phyloP scores from a whole-genome alignment of 2,797 vertebrate genomes.

The Platalea minor region DNA sequence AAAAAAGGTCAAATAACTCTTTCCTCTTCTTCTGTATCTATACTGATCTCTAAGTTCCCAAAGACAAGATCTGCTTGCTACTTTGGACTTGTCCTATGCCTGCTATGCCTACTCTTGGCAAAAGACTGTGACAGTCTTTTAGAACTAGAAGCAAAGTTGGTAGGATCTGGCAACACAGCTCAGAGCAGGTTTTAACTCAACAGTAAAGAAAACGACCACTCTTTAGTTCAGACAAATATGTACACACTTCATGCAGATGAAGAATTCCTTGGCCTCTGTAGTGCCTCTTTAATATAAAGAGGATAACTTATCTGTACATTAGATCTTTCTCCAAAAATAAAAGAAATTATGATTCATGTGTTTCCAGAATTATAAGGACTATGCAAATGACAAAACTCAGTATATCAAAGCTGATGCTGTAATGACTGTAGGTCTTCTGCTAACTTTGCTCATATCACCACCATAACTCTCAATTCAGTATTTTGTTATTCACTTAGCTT shows the following conservation, averaged over 20 bases:
- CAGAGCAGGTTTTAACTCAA: background rate
- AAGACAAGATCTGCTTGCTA: background rate
- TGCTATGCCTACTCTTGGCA: background rate
- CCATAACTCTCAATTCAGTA: background rate
- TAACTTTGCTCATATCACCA: background rate
- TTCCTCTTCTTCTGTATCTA: background rate
- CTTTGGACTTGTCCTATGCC: background rate
- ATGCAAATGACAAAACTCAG: background rate
- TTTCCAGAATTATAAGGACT: background rate
- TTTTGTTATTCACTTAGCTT: slow-evolving; percentile 21
- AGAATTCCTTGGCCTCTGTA: background rate
- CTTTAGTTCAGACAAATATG: background rate
- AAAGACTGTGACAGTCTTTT: background rate
- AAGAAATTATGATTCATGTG: background rate
- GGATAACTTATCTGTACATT: background rate
- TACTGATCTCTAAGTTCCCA: background rate
- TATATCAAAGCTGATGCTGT: slow-evolving; percentile 6
- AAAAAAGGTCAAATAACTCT: background rate
- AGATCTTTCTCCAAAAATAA: background rate
- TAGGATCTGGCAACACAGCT: background rate
- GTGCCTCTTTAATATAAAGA: background rate
- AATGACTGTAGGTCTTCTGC: background rate
- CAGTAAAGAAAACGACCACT: background rate
- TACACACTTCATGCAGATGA: background rate
- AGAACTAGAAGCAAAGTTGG: background rate